Evolutionary conservation across 1,140 invertebrate genomes (phyloP).

Genomic region (Atopsyche davidsoni): DNA sequence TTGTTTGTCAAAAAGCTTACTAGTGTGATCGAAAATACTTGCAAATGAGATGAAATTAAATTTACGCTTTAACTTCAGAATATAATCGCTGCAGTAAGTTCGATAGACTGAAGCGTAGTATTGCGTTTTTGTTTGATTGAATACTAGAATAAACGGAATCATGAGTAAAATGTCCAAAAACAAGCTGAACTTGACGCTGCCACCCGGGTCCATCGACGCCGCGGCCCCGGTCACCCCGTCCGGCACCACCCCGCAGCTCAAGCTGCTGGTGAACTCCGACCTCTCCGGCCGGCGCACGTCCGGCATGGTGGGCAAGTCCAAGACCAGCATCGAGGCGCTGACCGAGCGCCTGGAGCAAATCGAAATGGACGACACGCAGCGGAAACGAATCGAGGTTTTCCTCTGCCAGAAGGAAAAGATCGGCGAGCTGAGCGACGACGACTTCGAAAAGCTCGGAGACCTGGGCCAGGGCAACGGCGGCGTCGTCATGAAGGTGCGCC

Average conservation of each 20-base stretch:
- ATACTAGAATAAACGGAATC: too few relatives aligned
- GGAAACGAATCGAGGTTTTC: conserved; percentile 87
- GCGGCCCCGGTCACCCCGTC: conserved; percentile 64
- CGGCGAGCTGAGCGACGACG: conserved; percentile 84
- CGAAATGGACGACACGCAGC: conserved; percentile 88
- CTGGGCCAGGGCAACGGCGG: conserved; percentile 95
- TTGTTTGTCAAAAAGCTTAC: too few relatives aligned
- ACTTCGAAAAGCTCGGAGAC: conserved; percentile 96
- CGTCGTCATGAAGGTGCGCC: conserved; percentile 94
- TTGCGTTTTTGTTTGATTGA: too few relatives aligned
- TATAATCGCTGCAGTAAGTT: too few relatives aligned
- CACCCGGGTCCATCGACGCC: conserved; percentile 78
- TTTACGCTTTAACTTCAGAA: too few relatives aligned
- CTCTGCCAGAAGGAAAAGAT: conserved; percentile 93
- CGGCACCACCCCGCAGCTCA: conserved; percentile 59
- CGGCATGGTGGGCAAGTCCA: conserved; percentile 58
- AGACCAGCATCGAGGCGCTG: conserved; percentile 76
- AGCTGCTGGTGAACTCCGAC: conserved; percentile 56
- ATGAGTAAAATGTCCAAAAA: conserved; percentile 75
- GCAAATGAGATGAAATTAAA: too few relatives aligned
- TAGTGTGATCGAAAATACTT: too few relatives aligned
- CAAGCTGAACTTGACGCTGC: conserved; percentile 86
- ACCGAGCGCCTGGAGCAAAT: conserved; percentile 86
- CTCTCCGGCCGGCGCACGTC: conserved; percentile 25
- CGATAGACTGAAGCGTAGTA: too few relatives aligned